A percentile compares a stretch with the other conserved stretches of the same genome.
These are phyloP conservation scores for Bembecia ichneumoniformis DNA, from an alignment of 2,888 invertebrate species.

Conservation along the genomic window DNA sequence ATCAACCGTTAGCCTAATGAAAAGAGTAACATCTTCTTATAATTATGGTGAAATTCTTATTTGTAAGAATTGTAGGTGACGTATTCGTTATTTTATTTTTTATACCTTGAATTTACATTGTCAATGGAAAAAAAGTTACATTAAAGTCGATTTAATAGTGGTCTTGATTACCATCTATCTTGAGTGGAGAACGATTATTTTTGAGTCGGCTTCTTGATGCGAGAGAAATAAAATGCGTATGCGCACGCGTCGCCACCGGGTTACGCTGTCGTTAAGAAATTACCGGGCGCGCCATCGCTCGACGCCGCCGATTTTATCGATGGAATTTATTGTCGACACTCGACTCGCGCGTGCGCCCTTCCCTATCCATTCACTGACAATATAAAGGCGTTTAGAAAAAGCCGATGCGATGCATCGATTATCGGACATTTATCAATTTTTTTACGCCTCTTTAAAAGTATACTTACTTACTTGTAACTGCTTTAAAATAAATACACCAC, in stretches of 20 bases:
- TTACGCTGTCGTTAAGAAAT: constrained; percentile 72
- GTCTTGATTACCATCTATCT: constrained; percentile 67
- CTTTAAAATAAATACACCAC: too few species aligned
- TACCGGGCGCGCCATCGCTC: constrained; percentile 50
- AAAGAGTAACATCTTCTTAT: too few species aligned
- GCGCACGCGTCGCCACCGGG: constrained; percentile 70
- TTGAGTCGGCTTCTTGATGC: constrained; percentile 58
- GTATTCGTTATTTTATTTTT: too few species aligned
- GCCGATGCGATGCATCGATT: neutral
- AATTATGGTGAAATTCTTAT: too few species aligned
- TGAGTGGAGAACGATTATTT: constrained; percentile 70
- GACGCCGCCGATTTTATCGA: constrained; percentile 70
- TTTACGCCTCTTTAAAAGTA: neutral
- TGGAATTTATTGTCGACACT: constrained; percentile 70
- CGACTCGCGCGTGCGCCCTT: constrained; percentile 41
- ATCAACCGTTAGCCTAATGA: too few species aligned
- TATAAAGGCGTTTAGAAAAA: neutral
- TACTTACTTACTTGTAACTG: too few species aligned
- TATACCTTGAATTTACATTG: constrained; percentile 32
- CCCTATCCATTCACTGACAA: constrained; percentile 21
- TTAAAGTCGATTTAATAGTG: constrained; percentile 65
- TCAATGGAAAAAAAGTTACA: constrained; percentile 47
- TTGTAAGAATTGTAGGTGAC: too few species aligned
- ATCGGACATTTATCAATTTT: constrained; percentile 25
- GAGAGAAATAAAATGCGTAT: constrained; percentile 64